A percentile compares a stretch with the other conserved stretches of the same genome.
Evolutionary conservation across 2,888 invertebrate species (phyloP).

Genomic region (Stenotaenia linearis): DNA sequence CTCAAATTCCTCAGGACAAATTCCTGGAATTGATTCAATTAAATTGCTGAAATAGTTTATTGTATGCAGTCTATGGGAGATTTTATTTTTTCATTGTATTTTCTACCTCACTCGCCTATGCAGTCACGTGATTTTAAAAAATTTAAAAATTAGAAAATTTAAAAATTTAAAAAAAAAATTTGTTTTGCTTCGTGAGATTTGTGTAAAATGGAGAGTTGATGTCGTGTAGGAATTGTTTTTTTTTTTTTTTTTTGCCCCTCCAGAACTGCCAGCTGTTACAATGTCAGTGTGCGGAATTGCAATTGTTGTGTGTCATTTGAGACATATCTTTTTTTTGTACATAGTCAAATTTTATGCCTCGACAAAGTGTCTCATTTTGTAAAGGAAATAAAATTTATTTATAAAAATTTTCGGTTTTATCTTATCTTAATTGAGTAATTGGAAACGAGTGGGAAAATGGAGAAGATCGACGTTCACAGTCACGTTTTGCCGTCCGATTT

Average conservation of each 20-base stretch:
- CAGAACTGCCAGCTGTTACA: not conserved
- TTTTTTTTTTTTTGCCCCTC: not conserved
- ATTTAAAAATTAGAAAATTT: too few species aligned
- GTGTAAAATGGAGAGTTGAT: not conserved
- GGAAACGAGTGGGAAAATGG: not conserved
- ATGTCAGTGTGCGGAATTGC: not conserved
- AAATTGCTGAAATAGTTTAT: not conserved
- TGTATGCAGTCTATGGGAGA: not conserved
- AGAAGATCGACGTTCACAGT: conserved; percentile 54
- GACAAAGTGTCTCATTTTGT: conserved; percentile 5
- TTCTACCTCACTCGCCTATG: not conserved
- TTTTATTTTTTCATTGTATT: conserved; percentile 20
- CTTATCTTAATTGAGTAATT: not conserved
- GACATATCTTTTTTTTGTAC: conserved; percentile 21
- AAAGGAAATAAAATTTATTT: not conserved
- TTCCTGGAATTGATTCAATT: not conserved
- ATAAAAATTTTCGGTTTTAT: not conserved
- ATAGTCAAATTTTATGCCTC: conserved; percentile 11
- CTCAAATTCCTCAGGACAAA: conserved; percentile 26
- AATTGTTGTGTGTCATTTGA: conserved; percentile 18
- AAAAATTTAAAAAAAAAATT: too few species aligned
- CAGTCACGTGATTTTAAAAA: not conserved
- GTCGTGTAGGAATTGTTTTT: not conserved
- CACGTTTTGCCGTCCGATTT: conserved; percentile 54
- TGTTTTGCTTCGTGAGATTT: not conserved